These are phyloP conservation scores for Trissoscelio sp. DNA, from an alignment of 2,888 invertebrate genomes.

Conservation along the genomic window DNA sequence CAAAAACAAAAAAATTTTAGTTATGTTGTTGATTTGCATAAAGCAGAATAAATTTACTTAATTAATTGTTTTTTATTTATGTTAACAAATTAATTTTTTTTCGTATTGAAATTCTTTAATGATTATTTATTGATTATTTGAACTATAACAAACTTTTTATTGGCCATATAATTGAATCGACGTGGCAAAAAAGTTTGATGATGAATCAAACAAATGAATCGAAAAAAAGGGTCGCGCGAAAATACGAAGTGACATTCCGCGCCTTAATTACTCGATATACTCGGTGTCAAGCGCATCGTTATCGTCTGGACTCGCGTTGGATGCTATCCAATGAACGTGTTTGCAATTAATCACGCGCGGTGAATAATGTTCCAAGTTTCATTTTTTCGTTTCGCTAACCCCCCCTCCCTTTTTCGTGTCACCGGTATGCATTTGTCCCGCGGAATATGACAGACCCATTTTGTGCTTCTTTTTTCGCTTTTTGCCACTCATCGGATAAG, in stretches of 20 bases:
- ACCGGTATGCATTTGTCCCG: conserved; percentile 42
- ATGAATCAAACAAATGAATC: conserved; percentile 38
- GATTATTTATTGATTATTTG: background rate
- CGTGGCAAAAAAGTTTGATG: background rate
- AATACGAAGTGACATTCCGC: conserved; percentile 58
- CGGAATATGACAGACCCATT: conserved; percentile 43
- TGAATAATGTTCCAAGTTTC: conserved; percentile 64
- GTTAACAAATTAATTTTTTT: no score
- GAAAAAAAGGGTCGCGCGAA: conserved; percentile 48
- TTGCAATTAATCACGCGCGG: conserved; percentile 64
- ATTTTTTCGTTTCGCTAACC: conserved; percentile 36
- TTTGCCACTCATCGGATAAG: conserved; percentile 22
- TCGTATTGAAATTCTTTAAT: background rate
- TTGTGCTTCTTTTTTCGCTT: conserved; percentile 32
- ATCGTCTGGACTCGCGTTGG: conserved; percentile 63
- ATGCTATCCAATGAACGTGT: conserved; percentile 66
- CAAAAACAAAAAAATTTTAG: no score
- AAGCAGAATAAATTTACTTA: no score
- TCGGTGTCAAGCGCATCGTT: conserved; percentile 61
- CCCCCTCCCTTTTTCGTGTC: conserved; percentile 24
- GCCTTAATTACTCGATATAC: conserved; percentile 64
- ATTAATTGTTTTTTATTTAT: no score
- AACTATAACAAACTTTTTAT: no score
- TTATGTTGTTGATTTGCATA: no score
- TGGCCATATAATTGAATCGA: background rate